A percentile compares a stretch with the other conserved stretches of the same genome.
These are phyloP conservation scores for Spisula solida DNA, from an alignment of 2,888 invertebrate genomes.

Conservation along the genomic window DNA sequence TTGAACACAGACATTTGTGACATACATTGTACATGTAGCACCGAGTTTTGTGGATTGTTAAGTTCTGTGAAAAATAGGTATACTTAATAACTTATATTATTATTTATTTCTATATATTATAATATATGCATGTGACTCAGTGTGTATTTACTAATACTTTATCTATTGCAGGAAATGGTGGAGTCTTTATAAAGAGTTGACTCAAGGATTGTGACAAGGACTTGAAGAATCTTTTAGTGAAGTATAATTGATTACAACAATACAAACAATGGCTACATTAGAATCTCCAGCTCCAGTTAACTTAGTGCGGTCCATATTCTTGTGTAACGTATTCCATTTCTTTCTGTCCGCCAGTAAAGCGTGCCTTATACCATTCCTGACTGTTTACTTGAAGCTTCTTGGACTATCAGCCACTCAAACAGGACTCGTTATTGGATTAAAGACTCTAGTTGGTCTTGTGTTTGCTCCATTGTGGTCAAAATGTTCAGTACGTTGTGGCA, in stretches of 20 bases:
- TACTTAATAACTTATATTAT: too few species aligned
- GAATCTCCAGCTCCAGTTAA: slow-evolving; percentile 79
- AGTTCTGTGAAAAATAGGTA: too few species aligned
- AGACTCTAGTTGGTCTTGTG: slow-evolving; percentile 81
- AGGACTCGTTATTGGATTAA: slow-evolving; percentile 82
- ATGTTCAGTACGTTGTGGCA: slow-evolving; percentile 82
- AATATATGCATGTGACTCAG: too few species aligned
- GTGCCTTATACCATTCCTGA: slow-evolving; percentile 84
- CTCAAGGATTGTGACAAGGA: not conserved
- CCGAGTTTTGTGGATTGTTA: too few species aligned
- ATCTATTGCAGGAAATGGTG: slow-evolving; percentile 6
- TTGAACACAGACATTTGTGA: too few species aligned
- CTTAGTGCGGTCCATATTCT: slow-evolving; percentile 78
- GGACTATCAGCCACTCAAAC: slow-evolving; percentile 83
- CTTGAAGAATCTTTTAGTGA: not conserved
- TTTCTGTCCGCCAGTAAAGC: slow-evolving; percentile 83
- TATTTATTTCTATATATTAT: too few species aligned
- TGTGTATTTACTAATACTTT: not conserved
- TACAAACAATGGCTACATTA: slow-evolving; percentile 63
- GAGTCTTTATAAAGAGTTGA: not conserved
- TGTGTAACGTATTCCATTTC: slow-evolving; percentile 82
- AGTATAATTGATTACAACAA: not conserved
- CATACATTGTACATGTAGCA: too few species aligned
- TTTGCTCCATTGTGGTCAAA: slow-evolving; percentile 84
- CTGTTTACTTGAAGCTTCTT: slow-evolving; percentile 82